Base-by-base conservation (phyloP, 2,797 vertebrate species). In the Sphenodon punctatus region DNA sequence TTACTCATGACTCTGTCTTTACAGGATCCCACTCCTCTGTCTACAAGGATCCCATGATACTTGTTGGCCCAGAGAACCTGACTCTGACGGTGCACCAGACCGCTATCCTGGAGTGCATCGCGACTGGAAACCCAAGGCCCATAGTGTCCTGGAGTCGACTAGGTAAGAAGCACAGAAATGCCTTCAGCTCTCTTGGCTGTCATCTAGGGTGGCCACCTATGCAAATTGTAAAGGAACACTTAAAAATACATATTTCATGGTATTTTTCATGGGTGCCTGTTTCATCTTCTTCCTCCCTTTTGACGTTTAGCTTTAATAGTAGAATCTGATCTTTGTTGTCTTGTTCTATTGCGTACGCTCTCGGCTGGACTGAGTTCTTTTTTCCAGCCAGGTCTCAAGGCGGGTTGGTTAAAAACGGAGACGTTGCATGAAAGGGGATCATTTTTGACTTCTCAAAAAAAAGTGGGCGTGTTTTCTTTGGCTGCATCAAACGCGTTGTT, bases 91-190 rank as follows among this genome's bases (percentile, higher is more conserved):
- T 99, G 93, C 99, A 99, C 95, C 98, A 99, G 95, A 99, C 99
- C 0, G 99, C 99, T 0, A 98, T 99, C 91, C 96, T 99, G 92
- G 99, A 99, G 91, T 99, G 99, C 74, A 97, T 99, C 61, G 99
- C 99, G 41, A 99, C 99, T 0, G 99, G 99, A 88, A 99, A 98
- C 89, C 99, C 99, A 22, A 96, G 97, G 15, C 99, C 99, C 84
- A 99, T 99, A 38, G 99, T 99, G 81, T 99, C 99, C 79, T 99
- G 99, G 99, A 99, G 99, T 94, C 97, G 99, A 89, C 95, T 99
- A 38, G 99, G 99, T 99, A 96, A 97, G 97, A 89, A 65, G 3
- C 75, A n/a, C n/a, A 2, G 5, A 75, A 20, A 13, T 67, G 30
- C 7, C 75, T 39, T 42, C 23, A 30, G 32, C 71, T 41, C 58